phyloP scores from a whole-genome alignment of 2,888 invertebrate genomes.

The Brenthis hecate region DNA sequence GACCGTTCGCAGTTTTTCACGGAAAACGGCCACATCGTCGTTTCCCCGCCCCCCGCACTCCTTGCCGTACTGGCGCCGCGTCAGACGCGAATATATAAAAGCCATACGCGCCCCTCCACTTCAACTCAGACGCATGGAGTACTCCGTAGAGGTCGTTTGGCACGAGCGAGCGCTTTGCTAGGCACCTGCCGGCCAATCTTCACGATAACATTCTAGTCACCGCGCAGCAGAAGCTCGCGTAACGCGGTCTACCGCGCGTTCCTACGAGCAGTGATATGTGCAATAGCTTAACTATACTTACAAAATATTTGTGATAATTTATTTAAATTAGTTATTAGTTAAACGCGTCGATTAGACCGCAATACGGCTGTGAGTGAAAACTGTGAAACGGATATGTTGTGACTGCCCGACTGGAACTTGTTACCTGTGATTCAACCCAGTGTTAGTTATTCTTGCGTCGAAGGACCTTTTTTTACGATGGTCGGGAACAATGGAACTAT shows the following conservation, averaged over 20 bases:
- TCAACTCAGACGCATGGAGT: slow-evolving; percentile 83
- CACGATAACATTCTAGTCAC: slow-evolving; percentile 80
- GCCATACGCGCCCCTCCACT: slow-evolving; percentile 72
- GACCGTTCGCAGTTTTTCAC: slow-evolving; percentile 73
- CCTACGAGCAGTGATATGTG: slow-evolving; percentile 82
- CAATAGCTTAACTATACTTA: slow-evolving; percentile 72
- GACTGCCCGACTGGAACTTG: slow-evolving; percentile 80
- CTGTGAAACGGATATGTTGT: slow-evolving; percentile 77
- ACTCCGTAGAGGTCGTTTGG: slow-evolving; percentile 84
- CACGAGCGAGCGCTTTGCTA: slow-evolving; percentile 84
- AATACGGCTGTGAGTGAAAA: slow-evolving; percentile 80
- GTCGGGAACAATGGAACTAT: slow-evolving; percentile 93
- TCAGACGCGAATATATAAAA: slow-evolving; percentile 76
- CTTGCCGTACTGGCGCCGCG: slow-evolving; percentile 61
- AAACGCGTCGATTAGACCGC: slow-evolving; percentile 65
- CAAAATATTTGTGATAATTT: slow-evolving; percentile 79
- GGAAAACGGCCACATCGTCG: slow-evolving; percentile 76
- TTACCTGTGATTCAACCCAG: slow-evolving; percentile 77
- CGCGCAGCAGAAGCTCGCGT: slow-evolving; percentile 78
- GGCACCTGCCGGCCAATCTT: slow-evolving; percentile 82
- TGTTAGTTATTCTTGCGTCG: slow-evolving; percentile 75
- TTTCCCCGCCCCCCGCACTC: slow-evolving; percentile 45
- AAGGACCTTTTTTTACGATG: slow-evolving; percentile 83
- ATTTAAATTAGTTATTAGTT: slow-evolving; percentile 79
- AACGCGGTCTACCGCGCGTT: slow-evolving; percentile 79